A percentile compares a stretch with the other conserved stretches of the same genome.
These are phyloP conservation scores for Oncorhynchus kisutch DNA, from an alignment of 2,113 vertebrate genomes.

Conservation along the genomic window DNA sequence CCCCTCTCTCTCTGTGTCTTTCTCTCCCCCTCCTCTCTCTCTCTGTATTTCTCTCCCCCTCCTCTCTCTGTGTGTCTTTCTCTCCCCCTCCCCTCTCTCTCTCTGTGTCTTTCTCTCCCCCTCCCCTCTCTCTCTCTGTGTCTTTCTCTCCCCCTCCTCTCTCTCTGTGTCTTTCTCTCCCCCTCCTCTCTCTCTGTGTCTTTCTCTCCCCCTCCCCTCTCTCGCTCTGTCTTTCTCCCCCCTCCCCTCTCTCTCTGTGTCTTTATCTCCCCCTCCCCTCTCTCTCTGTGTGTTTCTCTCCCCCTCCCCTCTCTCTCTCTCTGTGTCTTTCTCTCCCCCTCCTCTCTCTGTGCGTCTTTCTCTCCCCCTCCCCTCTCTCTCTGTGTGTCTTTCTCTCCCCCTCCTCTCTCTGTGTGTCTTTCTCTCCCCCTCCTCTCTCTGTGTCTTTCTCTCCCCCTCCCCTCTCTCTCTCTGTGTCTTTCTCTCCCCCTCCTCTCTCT, in stretches of 20 bases:
- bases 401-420: background rate
- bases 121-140: background rate
- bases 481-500: too few species aligned
- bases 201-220: too few species aligned
- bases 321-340: too few species aligned
- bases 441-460: too few species aligned
- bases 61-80: too few species aligned
- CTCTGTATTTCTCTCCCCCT: too few species aligned
- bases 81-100: background rate
- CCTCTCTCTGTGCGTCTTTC: background rate
- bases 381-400: background rate
- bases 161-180: conserved; percentile 3
- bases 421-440: background rate
- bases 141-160: background rate
- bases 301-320: background rate
- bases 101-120: background rate
- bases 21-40: background rate
- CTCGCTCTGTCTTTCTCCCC: background rate
- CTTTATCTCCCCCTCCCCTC: too few species aligned
- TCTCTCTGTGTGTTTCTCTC: background rate
- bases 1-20: background rate
- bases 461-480: too few species aligned
- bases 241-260: background rate
- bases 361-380: background rate
- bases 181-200: background rate